Evolutionary conservation across 2,888 invertebrate genomes (phyloP).

Genomic region (Orchestes rusci): DNA sequence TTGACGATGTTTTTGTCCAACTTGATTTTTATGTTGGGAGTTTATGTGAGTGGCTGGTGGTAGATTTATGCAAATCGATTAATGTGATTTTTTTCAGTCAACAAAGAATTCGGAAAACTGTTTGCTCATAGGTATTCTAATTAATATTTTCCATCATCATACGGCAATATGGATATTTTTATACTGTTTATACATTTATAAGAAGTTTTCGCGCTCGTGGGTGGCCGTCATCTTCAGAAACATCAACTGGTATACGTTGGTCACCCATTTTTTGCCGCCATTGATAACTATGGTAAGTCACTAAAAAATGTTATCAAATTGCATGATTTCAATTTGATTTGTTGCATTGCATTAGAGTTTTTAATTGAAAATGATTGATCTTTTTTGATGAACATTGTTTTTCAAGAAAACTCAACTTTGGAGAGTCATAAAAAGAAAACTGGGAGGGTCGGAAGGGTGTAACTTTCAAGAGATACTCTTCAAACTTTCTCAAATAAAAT

Average conservation of each 20-base stretch:
- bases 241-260: slow-evolving; percentile 52
- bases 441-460: too few species aligned
- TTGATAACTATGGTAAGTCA: slow-evolving; percentile 59
- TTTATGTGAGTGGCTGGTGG: slow-evolving; percentile 48
- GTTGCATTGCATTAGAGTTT: too few species aligned
- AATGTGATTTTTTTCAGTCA: slow-evolving; percentile 46
- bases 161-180: slow-evolving; percentile 65
- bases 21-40: slow-evolving; percentile 57
- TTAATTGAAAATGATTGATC: too few species aligned
- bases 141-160: slow-evolving; percentile 64
- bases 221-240: slow-evolving; percentile 39
- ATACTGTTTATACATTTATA: slow-evolving; percentile 57
- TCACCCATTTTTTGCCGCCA: slow-evolving; percentile 58
- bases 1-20: slow-evolving; percentile 55
- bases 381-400: too few species aligned
- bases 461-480: too few species aligned
- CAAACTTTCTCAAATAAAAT: too few species aligned
- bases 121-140: slow-evolving; percentile 56
- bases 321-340: too few species aligned
- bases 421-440: too few species aligned
- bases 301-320: too few species aligned
- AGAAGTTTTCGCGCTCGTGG: slow-evolving; percentile 45
- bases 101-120: slow-evolving; percentile 57
- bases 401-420: too few species aligned
- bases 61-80: not conserved